phyloP scores from a whole-genome alignment of 64 coral and sea anemone species.

The Actinia equina region DNA sequence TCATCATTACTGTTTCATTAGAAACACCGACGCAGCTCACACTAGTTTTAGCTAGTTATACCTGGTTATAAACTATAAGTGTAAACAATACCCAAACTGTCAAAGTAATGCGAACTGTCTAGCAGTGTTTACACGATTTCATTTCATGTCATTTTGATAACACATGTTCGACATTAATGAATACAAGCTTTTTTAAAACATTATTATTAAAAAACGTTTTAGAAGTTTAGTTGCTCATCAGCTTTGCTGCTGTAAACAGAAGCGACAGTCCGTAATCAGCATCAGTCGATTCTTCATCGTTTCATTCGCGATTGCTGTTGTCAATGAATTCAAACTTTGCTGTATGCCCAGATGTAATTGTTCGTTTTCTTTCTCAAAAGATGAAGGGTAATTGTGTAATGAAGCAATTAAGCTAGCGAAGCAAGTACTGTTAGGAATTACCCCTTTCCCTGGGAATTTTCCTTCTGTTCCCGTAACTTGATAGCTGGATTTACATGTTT shows the following conservation, averaged over 20 bases:
- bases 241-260: background rate
- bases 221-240: background rate
- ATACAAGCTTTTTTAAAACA: no score
- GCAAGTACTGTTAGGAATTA: conserved; percentile 23
- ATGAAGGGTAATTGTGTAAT: background rate
- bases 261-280: conserved; percentile 17
- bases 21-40: no score
- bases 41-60: no score
- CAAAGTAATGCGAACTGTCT: background rate
- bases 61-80: no score
- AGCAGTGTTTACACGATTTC: no score
- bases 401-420: background rate
- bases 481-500: conserved; percentile 35
- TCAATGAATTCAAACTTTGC: background rate
- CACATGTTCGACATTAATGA: background rate
- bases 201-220: no score
- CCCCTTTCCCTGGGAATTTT: conserved; percentile 27
- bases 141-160: no score
- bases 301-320: background rate
- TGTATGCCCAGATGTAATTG: conserved; percentile 2
- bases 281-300: background rate
- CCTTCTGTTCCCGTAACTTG: conserved; percentile 35
- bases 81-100: no score
- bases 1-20: no score
- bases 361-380: background rate